Percentiles rank a stretch among this genome's conserved stretches.
Evolutionary conservation across 2,888 invertebrate genomes (phyloP).

Genomic region (Morpho deidamia): DNA sequence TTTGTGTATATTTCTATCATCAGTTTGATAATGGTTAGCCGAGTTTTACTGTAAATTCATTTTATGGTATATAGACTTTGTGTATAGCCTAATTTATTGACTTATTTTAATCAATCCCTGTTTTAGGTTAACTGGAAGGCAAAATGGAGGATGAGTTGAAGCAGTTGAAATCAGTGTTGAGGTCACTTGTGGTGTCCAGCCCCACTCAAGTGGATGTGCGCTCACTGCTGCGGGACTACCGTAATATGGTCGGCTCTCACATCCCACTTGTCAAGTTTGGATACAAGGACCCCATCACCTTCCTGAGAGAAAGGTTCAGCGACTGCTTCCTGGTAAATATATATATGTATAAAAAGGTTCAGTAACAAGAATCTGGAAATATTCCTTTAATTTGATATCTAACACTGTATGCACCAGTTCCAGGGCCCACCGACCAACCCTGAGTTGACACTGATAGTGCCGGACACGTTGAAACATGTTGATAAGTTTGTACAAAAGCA

Average conservation of each 20-base stretch:
- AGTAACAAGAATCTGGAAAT: too few relatives aligned
- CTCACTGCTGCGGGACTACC: constrained; percentile 53
- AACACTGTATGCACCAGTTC: constrained; percentile 35
- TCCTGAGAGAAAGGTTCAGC: constrained; percentile 49
- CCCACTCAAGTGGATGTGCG: constrained; percentile 51
- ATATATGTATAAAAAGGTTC: too few relatives aligned
- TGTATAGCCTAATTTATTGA: too few relatives aligned
- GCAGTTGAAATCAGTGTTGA: constrained; percentile 47
- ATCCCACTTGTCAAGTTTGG: constrained; percentile 50
- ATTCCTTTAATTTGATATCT: too few relatives aligned
- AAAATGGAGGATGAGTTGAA: constrained; percentile 51
- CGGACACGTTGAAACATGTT: constrained; percentile 57
- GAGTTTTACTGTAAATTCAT: too few relatives aligned
- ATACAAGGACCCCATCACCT: constrained; percentile 43
- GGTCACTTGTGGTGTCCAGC: constrained; percentile 62
- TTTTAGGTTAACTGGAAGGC: background rate
- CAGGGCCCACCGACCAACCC: constrained; percentile 47
- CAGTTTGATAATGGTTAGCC: too few relatives aligned
- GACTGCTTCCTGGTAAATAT: constrained; percentile 59
- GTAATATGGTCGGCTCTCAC: constrained; percentile 45
- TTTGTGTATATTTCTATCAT: too few relatives aligned
- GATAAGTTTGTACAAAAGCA: constrained; percentile 62
- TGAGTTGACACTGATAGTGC: constrained; percentile 53
- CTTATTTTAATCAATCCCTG: too few relatives aligned
- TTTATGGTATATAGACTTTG: too few relatives aligned